Base-by-base conservation (phyloP, 2,797 vertebrate species). In the Epinephelus awoara region DNA sequence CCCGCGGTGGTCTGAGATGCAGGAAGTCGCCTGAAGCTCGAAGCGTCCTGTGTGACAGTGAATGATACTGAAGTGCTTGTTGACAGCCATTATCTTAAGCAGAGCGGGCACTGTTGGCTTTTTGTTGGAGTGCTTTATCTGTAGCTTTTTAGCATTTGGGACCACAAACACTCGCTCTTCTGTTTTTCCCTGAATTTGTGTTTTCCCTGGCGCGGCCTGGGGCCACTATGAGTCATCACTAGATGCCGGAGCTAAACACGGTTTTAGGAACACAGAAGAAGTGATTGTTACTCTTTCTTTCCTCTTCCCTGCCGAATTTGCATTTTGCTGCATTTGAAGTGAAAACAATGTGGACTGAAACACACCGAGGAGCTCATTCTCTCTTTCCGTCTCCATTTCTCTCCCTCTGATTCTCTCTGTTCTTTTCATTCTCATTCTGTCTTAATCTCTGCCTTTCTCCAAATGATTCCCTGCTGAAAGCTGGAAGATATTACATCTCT, bases 271-370 rank as follows among this genome's bases (percentile, higher is more conserved):
- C 17, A 27, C n/a, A 62, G n/a, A 47, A 17, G 3, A 12, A 40
- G 3, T 6, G 15, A 21, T 64, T 47, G 52, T 75, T 61, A 1
- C 57, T 65, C 54, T 12, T 62, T 61, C 25, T 52, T 54, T 12
- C 49, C n/a, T 55, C 51, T 17, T 42, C 27, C 6, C 63, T 46
- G 67, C 38, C 4, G 23, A 71, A 86, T 83, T 77, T 50, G 38
- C 83, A 81, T 89, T 81, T 73, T 79, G 54, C 71, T 64, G 75
- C 71, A 73, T 87, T 77, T 57, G 18, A 67, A 80, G 71, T 55
- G 67, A 46, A 79, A 69, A 78, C 58, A 66, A 54, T 61, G 69
- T 21, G 64, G 29, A 67, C 15, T 3, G 21, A 70, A 55, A 75
- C 54, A 13, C 72, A 40, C 57, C 0, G 71, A 70, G 51, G 49